Evolutionary conservation across 2,113 vertebrate genomes (phyloP).

Genomic region (Centropus bengalensis): DNA sequence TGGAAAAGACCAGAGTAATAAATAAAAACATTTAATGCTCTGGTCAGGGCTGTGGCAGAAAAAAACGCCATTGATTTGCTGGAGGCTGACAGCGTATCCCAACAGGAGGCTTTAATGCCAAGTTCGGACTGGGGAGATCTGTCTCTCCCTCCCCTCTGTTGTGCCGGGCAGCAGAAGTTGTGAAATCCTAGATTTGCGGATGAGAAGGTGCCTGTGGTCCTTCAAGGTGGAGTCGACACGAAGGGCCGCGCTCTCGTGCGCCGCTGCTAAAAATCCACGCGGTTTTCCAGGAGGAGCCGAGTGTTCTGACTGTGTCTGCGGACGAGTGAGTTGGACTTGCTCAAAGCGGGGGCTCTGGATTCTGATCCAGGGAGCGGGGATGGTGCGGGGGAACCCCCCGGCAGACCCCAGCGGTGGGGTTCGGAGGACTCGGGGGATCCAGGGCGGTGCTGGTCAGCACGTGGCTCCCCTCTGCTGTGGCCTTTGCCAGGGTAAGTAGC

Average conservation of each 20-base stretch:
- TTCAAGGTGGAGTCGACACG: slow-evolving; percentile 66
- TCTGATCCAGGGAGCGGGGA: rapidly evolving
- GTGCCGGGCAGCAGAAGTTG: slow-evolving; percentile 50
- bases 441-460: not conserved
- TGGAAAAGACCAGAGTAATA: slow-evolving; percentile 39
- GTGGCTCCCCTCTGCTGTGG: not conserved
- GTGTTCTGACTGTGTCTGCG: not conserved
- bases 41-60: not conserved
- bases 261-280: slow-evolving; percentile 57
- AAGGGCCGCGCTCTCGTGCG: slow-evolving; percentile 46
- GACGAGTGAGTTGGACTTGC: rapidly evolving
- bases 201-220: not conserved
- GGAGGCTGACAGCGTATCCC: not conserved
- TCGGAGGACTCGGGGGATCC: not conserved
- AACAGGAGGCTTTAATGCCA: not conserved
- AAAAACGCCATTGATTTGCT: not conserved
- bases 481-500: slow-evolving; percentile 19
- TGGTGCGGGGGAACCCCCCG: rapidly evolving
- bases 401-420: not conserved
- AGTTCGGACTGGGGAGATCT: not conserved
- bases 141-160: not conserved
- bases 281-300: not conserved
- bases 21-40: slow-evolving; percentile 39
- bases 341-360: rapidly evolving
- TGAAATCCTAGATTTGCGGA: slow-evolving; percentile 5